Base-by-base conservation (phyloP, 2,888 invertebrate species). In the Agrilus biguttatus region DNA sequence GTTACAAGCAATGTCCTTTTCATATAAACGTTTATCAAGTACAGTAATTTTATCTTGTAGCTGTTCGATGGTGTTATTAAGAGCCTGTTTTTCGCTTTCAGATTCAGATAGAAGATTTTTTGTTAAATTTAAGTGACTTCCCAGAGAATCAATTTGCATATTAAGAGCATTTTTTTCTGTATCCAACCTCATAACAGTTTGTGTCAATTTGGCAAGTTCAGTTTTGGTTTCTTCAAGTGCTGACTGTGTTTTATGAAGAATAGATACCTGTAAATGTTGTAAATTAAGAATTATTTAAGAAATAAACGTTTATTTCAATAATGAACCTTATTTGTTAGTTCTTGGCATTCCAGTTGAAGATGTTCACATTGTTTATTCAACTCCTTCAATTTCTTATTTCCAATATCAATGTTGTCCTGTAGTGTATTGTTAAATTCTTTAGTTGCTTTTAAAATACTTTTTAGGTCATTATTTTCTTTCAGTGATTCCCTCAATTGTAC, bases 401-500 rank as follows among this genome's bases (percentile, higher is more conserved):
- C 23, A 36, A 10, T 37, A 8, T 2, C 12, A 10, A 53, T 14
- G 37, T 49, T 45, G 6, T 33, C 33, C 14, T 48, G 33, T n/a
- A 50, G 39, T 19, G 34, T 33, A 14, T 37, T 42, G 21, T 44
- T 35, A 35, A 41, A 42, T 42, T 50, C 44, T n/a, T 42, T 41
- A 2, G 41, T 39, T 33, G 47, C 45, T 34, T 39, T 43, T 3
- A 57, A 40, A 21, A 48, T 32, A n/a, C 28, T 39, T 47, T 51
- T 52, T 5, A 62, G 43, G 12, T 55, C 51, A 5, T 52, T 49
- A 41, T 58, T 58, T 48, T 60, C 58, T 42, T 56, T 55, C 46
- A 59, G 56, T 1, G 56, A 53, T 37, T 68, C 67, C 45, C 55
- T 58, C 33, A 68, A 47, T 48, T 67, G 67, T 14, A 67, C 55